phyloP scores from a whole-genome alignment of 2,113 vertebrate genomes.

The Ivindomyrus marchei region DNA sequence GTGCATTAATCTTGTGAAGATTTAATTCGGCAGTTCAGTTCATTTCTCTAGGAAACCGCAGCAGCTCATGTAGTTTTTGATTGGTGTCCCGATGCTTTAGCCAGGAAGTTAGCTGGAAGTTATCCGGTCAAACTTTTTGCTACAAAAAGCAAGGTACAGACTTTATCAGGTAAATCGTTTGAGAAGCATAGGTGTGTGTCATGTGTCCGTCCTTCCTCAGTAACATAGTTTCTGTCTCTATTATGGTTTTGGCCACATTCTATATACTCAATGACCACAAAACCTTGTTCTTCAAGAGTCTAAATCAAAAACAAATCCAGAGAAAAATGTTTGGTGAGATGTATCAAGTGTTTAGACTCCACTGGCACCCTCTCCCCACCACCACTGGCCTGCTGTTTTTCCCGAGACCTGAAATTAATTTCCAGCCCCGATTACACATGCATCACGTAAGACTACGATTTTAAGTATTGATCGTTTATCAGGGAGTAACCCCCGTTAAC shows the following conservation, averaged over 20 bases:
- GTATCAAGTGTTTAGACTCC: neutral
- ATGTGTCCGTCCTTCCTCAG: neutral
- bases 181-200: neutral
- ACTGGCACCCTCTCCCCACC: neutral
- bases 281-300: neutral
- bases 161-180: neutral
- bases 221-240: neutral
- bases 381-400: neutral
- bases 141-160: neutral
- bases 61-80: neutral
- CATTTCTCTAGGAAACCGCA: neutral
- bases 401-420: neutral
- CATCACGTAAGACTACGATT: neutral
- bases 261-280: neutral
- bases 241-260: neutral
- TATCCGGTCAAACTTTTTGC: neutral
- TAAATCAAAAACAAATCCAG: neutral
- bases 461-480: conserved; percentile 28
- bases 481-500: conserved; percentile 44
- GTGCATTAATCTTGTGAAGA: neutral
- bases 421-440: neutral
- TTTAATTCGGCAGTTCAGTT: neutral
- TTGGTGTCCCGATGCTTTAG: neutral
- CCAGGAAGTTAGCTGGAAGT: neutral
- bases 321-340: neutral